Conservation (phyloP, 2,113 vertebrate species). For the Danionella cerebrum region DNA sequence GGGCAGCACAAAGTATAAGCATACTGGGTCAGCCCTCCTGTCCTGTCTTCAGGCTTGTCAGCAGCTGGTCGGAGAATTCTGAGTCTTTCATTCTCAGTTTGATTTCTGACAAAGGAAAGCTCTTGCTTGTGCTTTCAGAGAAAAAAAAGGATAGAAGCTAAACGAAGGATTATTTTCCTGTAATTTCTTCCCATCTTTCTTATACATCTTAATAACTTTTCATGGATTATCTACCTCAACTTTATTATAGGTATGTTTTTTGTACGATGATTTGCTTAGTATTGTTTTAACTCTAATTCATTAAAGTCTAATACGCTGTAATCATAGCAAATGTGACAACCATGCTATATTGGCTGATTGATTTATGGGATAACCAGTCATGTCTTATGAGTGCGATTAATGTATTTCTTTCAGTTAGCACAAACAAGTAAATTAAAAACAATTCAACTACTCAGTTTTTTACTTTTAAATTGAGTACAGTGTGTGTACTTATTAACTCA, state of each 20-base stretch:
- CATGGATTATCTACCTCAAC: neutral
- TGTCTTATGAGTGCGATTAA: too few relatives aligned
- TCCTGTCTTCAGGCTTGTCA: constrained; percentile 52
- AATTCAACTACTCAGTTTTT: too few relatives aligned
- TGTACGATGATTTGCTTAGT: neutral
- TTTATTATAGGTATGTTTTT: constrained; percentile 11
- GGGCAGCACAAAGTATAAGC: constrained; percentile 47
- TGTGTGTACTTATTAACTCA: too few relatives aligned
- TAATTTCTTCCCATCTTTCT: neutral
- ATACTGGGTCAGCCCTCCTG: constrained; percentile 46
- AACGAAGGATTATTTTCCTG: neutral
- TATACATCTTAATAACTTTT: neutral
- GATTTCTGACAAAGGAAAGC: constrained; percentile 39
- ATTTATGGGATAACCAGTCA: too few relatives aligned
- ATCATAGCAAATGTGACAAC: too few relatives aligned
- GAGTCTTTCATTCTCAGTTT: constrained; percentile 40
- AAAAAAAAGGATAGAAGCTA: neutral
- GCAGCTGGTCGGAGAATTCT: constrained; percentile 53
- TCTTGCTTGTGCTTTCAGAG: constrained; percentile 3
- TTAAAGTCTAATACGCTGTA: too few relatives aligned
- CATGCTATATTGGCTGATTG: neutral
- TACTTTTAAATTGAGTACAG: too few relatives aligned
- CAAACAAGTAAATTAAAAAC: too few relatives aligned
- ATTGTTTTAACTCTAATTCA: too few relatives aligned
- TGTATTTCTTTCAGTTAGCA: too few relatives aligned